Conservation (phyloP, 2,797 vertebrate species). For the Arctocebus calabarensis region DNA sequence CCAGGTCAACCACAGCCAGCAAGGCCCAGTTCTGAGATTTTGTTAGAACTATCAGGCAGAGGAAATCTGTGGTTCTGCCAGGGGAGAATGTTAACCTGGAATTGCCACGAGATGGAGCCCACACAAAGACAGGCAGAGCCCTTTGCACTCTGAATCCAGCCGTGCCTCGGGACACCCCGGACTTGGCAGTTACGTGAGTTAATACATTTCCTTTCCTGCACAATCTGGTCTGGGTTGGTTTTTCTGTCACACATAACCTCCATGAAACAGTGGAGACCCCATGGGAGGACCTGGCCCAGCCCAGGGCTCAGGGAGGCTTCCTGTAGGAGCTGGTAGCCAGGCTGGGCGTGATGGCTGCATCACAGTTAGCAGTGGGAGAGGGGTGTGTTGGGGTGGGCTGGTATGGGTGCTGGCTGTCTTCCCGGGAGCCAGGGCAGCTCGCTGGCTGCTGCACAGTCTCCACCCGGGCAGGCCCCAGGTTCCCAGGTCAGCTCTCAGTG, state of each 20-base stretch:
- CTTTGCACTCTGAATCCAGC: neutral
- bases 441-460: neutral
- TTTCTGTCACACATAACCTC: neutral
- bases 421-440: neutral
- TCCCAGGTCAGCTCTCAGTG: neutral
- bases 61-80: neutral
- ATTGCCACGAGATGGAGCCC: fast-evolving
- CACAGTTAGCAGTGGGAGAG: neutral
- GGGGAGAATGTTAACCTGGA: neutral
- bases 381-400: neutral
- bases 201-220: neutral
- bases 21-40: neutral
- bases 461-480: slow-evolving; percentile 9
- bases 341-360: fast-evolving
- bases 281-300: neutral
- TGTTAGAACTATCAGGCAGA: too few relatives aligned
- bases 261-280: neutral
- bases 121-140: neutral
- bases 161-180: neutral
- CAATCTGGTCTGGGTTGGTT: neutral
- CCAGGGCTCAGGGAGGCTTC: neutral
- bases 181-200: fast-evolving
- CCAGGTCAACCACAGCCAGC: neutral
- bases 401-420: neutral
- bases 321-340: neutral